These are phyloP conservation scores for Drosophila varians DNA, from an alignment of 1,140 invertebrate species.

Conservation along the genomic window DNA sequence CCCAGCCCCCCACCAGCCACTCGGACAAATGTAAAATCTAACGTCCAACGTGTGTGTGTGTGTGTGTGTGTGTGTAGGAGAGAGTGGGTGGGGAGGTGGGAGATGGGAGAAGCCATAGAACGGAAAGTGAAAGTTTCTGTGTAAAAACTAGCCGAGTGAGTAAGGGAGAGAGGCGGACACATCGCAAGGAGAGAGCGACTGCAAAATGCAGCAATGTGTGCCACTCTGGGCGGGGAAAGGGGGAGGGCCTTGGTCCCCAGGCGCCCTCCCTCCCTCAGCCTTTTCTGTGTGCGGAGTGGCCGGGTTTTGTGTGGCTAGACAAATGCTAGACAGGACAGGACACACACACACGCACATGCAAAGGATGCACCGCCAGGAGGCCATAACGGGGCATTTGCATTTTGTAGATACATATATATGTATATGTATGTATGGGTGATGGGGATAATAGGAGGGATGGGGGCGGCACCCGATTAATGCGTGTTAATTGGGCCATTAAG, in stretches of 20 bases:
- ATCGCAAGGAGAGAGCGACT: conserved; percentile 49
- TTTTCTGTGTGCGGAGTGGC: conserved; percentile 1
- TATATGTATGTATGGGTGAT: too few species aligned
- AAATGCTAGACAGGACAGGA: conserved; percentile 54
- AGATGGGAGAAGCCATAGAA: conserved; percentile 27
- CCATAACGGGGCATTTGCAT: conserved; percentile 22
- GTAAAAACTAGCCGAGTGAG: conserved; percentile 71
- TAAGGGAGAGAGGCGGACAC: conserved; percentile 12
- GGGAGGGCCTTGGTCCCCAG: background rate
- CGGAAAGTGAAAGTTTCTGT: conserved; percentile 74
- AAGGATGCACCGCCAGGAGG: background rate
- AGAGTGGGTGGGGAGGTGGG: conserved; percentile 4
- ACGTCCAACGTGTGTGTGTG: conserved; percentile 39
- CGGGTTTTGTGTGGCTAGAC: conserved; percentile 54
- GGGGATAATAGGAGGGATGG: too few species aligned
- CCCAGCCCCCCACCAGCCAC: too few species aligned
- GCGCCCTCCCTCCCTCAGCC: too few species aligned
- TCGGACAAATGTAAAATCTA: conserved; percentile 79
- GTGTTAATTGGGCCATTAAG: conserved; percentile 51
- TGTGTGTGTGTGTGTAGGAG: conserved; percentile 1
- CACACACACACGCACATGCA: background rate
- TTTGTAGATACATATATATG: conserved; percentile 12
- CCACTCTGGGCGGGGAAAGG: background rate
- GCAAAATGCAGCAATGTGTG: conserved; percentile 17
- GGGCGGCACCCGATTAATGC: conserved; percentile 37